Base-by-base conservation (phyloP, 2,113 vertebrate species). In the Planiliza haematocheilus region DNA sequence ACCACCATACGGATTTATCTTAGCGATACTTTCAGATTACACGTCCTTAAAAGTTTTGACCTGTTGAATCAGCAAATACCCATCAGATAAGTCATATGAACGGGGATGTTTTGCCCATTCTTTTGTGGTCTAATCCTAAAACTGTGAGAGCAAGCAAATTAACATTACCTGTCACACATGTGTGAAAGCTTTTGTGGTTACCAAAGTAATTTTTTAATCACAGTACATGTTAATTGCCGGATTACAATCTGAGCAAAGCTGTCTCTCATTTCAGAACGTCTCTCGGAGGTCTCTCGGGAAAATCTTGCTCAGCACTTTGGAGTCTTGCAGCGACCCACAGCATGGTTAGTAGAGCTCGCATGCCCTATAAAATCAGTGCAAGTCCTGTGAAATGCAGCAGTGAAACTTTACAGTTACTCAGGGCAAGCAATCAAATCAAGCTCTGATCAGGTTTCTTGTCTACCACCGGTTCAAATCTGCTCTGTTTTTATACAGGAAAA, bases 291-390 rank as follows among this genome's bases (percentile, higher is more conserved):
- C 96, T 66, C 86, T 98, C 62, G 96, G 97, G 75, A 97, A 96
- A 94, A 96, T 97, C 79, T 70, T 98, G 90, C 93, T 98, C 88
- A 96, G 91, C 90, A 95, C 97, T 10, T 89, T 98, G 95, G 96
- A 97, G 75, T 94, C 95, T 43, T 96, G 94, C 89, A 88, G 42
- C 49, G 95, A 95, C 65, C 94, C 94, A 0, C 90, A 94, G 0
- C 94, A 95, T 8, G 96, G 96, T 98, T 91, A 74, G 81, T 69
- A 8, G 48, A 50, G 69, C 70, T 37, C 59, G 20, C 45, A 51
- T 1, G 10, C 13, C 63, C 64, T 72, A 39, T 87, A 59, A 86
- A 88, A 66, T 70, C 55, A 52, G 48, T 61, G 24, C 17, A 52
- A 38, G 36, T 39, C 61, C 30, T 52, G 66, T 83, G 56, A 87